Evolutionary conservation across 2,888 invertebrate genomes (phyloP), one percentile per base, ranked within the genome.

Genomic region (Leptinotarsa haldemani): DNA sequence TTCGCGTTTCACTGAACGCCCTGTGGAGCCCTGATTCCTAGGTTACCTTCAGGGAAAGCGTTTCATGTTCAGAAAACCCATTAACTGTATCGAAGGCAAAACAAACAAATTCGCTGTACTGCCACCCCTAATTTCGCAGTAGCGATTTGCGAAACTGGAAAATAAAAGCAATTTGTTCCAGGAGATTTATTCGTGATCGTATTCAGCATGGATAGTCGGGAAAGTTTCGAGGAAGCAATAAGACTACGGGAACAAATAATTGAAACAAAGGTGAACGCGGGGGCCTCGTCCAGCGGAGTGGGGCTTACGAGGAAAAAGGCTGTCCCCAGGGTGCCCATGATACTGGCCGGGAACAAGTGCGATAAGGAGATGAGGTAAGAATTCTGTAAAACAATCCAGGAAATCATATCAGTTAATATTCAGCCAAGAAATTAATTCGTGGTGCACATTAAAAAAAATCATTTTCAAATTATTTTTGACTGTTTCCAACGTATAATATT

Each of bases 271-370:
- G 91, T 93, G 82, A 92, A 92, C 82, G 94, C 94, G 3, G 89
- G 90, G 30, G 89, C 89, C 7, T 90, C 91, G n/a, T 91, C 92
- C 69, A 91, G 90, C 65, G 88, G 89, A 77, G 83, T 81, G n/a
- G 85, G 85, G n/a, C 77, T 86, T 68, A 84, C 85, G 84, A 88
- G 83, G 69, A 90, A 92, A 84, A 90, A 93, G 82, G 91, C 91
- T 83, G 88, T 91, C 71, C 92, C 93, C 30, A 89, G 93, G 84
- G 94, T 95, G 65, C 95, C 95, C 56, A 95, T 96, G 93, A 93
- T 96, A 69, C 91, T 96, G 75, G 95, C 95, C 2, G 96, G 95
- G 69, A 96, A 96, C 86, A 96, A 96, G 89, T 93, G 94, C 86
- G 96, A 96, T 88, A 92, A 90, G 83, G 95, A 95, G 65, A 90